Percentiles rank a stretch among this genome's conserved stretches.
Evolutionary conservation across 2,797 vertebrate genomes (phyloP).

Genomic region (Rallus crepitans): DNA sequence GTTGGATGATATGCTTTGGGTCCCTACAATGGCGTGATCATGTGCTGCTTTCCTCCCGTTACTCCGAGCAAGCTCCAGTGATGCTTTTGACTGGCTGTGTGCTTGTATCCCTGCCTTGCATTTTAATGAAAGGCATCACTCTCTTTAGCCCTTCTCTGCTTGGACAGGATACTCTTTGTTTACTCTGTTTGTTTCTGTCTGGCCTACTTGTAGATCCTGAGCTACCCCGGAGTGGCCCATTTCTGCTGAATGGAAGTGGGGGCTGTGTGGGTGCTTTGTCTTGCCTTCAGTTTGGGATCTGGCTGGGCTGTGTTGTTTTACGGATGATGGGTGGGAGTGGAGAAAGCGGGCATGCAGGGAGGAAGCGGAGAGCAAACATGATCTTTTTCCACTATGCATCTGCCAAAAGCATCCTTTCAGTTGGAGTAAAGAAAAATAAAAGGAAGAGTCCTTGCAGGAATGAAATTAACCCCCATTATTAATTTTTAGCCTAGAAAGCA

Average conservation of each 20-base stretch:
- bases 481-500: slow-evolving; percentile 19
- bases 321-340: slow-evolving; percentile 10
- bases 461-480: neutral
- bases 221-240: neutral
- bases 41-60: neutral
- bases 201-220: slow-evolving; percentile 69
- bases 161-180: slow-evolving; percentile 88
- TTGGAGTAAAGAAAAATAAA: slow-evolving; percentile 33
- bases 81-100: slow-evolving; percentile 79
- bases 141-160: slow-evolving; percentile 79
- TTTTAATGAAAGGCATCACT: slow-evolving; percentile 86
- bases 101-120: slow-evolving; percentile 83
- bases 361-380: neutral
- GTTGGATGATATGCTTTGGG: neutral
- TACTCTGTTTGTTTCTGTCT: slow-evolving; percentile 72
- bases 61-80: slow-evolving; percentile 46
- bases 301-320: slow-evolving; percentile 35
- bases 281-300: slow-evolving; percentile 29
- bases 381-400: neutral
- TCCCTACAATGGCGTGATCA: neutral
- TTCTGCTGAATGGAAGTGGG: slow-evolving; percentile 62
- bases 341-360: neutral
- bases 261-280: slow-evolving; percentile 67
- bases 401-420: slow-evolving; percentile 31
- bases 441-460: neutral